phyloP scores from a whole-genome alignment of 2,113 vertebrate genomes.

The Baryphthengus martii region DNA sequence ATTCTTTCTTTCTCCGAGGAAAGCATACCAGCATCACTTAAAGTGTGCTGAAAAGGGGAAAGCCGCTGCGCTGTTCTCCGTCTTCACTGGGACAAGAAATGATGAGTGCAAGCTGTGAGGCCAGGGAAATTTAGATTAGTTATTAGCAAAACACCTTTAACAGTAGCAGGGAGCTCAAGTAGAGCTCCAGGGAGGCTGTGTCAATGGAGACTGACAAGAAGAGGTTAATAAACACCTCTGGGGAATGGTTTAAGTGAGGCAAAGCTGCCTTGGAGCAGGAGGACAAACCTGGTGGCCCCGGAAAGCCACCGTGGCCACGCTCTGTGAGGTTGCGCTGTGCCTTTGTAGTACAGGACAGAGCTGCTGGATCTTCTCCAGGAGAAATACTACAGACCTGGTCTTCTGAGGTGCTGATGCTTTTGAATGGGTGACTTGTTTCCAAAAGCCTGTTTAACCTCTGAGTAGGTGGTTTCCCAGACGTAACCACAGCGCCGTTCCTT shows the following conservation, averaged over 20 bases:
- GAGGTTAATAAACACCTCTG: neutral
- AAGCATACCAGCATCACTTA: neutral
- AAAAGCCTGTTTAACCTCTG: neutral
- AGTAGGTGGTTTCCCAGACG: neutral
- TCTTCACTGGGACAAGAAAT: neutral
- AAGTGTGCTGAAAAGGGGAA: neutral
- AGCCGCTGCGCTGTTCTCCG: neutral
- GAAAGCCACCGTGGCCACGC: neutral
- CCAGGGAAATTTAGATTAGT: neutral
- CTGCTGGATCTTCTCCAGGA: neutral
- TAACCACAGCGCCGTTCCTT: neutral
- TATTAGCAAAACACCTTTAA: neutral
- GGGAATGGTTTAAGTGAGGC: neutral
- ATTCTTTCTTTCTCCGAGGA: neutral
- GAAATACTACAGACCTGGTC: neutral
- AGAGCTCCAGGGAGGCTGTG: neutral
- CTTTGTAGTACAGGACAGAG: fast-evolving
- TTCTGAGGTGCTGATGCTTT: neutral
- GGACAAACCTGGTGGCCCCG: no score
- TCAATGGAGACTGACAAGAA: neutral
- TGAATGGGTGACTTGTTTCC: neutral
- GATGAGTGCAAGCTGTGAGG: neutral
- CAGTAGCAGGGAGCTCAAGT: neutral
- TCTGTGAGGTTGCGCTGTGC: neutral
- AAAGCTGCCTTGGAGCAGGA: neutral